Conservation (phyloP, 2,888 invertebrate species). For the Chrysolina haemoptera region DNA sequence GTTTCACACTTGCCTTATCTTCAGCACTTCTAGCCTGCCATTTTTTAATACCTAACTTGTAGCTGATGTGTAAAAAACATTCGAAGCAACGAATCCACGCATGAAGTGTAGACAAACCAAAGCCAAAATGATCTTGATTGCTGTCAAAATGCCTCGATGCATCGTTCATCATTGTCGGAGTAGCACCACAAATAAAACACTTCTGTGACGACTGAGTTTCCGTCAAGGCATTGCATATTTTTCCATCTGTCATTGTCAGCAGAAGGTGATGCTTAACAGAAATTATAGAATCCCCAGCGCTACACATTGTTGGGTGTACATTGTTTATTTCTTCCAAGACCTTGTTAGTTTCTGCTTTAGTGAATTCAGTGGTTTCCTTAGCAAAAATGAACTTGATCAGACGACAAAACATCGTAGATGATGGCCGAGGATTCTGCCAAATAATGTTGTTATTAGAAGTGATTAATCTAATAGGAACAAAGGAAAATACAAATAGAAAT, state of each 20-base stretch:
- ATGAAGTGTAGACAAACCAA: neutral
- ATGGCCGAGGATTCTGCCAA: no score
- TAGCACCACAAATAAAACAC: neutral
- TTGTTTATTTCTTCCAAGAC: neutral
- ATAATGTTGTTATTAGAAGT: neutral
- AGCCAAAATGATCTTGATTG: neutral
- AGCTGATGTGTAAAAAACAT: neutral
- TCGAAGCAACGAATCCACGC: neutral
- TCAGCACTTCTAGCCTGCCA: neutral
- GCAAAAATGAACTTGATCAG: no score
- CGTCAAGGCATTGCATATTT: neutral
- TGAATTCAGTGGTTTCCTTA: no score
- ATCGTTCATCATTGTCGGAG: conserved; percentile 6
- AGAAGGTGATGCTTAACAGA: neutral
- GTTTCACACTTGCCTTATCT: neutral
- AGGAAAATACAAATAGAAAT: neutral
- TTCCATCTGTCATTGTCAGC: neutral
- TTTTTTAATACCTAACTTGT: neutral
- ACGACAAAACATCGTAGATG: no score
- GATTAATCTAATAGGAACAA: neutral
- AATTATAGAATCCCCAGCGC: conserved; percentile 1
- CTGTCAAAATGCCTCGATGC: neutral
- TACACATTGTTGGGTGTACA: conserved; percentile 1
- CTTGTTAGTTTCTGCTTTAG: no score
- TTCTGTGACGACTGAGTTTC: neutral